Evolutionary conservation across 2,113 vertebrate genomes (phyloP).

Genomic region (Apodemus speciosus): DNA sequence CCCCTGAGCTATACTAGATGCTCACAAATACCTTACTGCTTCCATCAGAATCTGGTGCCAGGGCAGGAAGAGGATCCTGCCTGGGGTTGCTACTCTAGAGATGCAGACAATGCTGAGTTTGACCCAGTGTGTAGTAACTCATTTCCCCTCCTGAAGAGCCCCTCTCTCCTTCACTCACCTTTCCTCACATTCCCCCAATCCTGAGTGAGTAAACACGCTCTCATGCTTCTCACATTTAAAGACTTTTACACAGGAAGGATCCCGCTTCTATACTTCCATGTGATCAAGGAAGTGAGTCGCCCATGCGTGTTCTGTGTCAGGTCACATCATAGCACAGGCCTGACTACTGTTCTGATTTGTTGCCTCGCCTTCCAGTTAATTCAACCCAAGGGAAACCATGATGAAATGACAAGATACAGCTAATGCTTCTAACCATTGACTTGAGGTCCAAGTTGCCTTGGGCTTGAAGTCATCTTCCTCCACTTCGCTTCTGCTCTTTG

Average conservation of each 20-base stretch:
- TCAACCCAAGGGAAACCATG: not conserved
- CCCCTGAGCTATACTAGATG: not conserved
- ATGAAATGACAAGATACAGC: not conserved
- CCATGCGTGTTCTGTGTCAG: too few relatives aligned
- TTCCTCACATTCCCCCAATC: not conserved
- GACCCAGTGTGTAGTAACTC: not conserved
- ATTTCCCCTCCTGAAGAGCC: not conserved
- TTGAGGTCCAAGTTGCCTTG: not conserved
- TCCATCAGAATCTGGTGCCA: too few relatives aligned
- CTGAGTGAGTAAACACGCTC: not conserved
- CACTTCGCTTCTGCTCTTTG: not conserved
- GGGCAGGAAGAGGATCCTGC: not conserved
- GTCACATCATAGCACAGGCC: not conserved
- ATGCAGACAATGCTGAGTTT: not conserved
- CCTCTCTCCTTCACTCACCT: too few relatives aligned
- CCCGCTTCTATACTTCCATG: not conserved
- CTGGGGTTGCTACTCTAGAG: not conserved
- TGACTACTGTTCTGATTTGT: accelerated
- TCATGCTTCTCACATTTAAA: not conserved
- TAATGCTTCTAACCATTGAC: not conserved
- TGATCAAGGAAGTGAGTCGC: not conserved
- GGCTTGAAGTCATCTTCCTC: too few relatives aligned
- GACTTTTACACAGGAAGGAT: not conserved
- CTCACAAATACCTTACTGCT: accelerated
- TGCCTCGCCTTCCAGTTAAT: not conserved